Evolutionary conservation across 1,140 invertebrate genomes (phyloP), one percentile per base, ranked within the genome.

Genomic region (Campoletis sonorensis): DNA sequence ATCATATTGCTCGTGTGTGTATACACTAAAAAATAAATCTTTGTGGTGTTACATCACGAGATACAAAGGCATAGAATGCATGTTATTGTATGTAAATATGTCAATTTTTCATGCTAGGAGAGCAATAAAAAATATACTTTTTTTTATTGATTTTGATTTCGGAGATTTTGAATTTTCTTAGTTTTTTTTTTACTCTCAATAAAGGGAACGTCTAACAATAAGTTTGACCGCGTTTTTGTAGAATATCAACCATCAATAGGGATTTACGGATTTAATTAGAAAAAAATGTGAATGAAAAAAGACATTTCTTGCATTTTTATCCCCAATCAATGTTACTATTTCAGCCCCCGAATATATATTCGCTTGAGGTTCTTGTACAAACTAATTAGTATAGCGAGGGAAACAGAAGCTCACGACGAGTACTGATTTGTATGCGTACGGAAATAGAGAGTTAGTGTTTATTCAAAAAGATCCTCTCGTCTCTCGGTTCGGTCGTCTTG

Each of bases 381-480:
- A 89, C 88, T 89, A 89, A 90, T 90, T 90, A 90, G 84, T 27
- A n/a, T n/a, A 26, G 4, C 23, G 26, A 61, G 49, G 33, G 67
- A 27, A 71, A 64, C 67, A 26, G 45, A 64, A 21, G 18, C 16
- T 54, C 67, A 13, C 23, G 37, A 49, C 70, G 21, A 49, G 33
- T 16, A 45, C 49, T 77, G 27, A 51, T 81, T 64, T 68, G 61
- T 70, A 64, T 45, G 23, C 18, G 23, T 51, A 82, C 58, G 54
- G 45, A 82, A 82, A 82, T 73, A 82, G 67, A 78, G n/a, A 64
- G 67, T 71, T 3, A 64, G 51, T 83, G 82, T 83, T 83, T 83
- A 83, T 83, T 79, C 82, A 79, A 64, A 79, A 61, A 64, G 67
- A 64, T 49, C 11, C 30, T 37, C 40, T 70, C 49, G 67, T 73